Evolutionary conservation across 2,113 vertebrate species (phyloP).

Genomic region (Propithecus coquereli): DNA sequence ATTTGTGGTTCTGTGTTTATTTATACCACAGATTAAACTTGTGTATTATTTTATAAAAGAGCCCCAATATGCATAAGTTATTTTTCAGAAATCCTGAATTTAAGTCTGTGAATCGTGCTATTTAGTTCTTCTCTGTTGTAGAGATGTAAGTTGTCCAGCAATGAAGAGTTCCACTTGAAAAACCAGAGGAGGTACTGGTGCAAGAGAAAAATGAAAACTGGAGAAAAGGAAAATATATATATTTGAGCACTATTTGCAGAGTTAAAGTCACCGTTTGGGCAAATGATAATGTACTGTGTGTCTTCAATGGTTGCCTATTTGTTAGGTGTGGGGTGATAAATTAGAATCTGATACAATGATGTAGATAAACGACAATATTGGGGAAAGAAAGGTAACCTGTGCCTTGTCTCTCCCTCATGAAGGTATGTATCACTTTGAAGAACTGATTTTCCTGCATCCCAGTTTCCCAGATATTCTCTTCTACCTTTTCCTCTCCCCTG

Average conservation of each 20-base stretch:
- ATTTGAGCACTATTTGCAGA: background rate
- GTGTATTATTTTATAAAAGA: background rate
- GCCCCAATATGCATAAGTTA: background rate
- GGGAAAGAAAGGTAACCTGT: background rate
- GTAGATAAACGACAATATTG: background rate
- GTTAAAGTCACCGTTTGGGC: background rate
- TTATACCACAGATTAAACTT: background rate
- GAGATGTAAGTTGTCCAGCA: background rate
- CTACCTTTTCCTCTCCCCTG: background rate
- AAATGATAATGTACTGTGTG: background rate
- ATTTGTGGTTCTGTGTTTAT: background rate
- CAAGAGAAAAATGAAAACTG: conserved; percentile 16
- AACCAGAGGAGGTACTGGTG: background rate
- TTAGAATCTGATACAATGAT: background rate
- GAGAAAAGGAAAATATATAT: conserved; percentile 15
- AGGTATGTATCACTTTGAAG: background rate
- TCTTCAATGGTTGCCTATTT: background rate
- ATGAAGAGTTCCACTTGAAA: background rate
- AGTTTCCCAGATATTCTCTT: background rate
- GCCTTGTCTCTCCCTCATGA: background rate
- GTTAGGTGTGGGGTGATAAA: background rate
- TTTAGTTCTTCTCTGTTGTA: background rate
- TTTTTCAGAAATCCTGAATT: background rate
- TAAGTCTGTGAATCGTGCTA: background rate
- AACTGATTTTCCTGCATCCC: background rate